Evolutionary conservation across 2,113 vertebrate species (phyloP).

Genomic region (Gymnarchus niloticus): DNA sequence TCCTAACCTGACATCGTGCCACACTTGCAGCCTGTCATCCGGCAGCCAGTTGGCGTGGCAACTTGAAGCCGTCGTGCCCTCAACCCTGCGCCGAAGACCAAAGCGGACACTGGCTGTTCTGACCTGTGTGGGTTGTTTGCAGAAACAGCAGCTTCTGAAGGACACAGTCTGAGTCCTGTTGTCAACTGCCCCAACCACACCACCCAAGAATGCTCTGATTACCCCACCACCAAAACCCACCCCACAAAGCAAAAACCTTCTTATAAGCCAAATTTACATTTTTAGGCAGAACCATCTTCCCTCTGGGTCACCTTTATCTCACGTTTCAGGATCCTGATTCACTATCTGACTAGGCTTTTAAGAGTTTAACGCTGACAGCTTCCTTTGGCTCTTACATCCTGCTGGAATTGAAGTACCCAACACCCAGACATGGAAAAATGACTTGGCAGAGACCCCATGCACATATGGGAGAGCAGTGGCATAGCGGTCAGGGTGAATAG

Average conservation of each 20-base stretch:
- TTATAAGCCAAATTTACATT: too few species aligned
- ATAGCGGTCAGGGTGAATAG: background rate
- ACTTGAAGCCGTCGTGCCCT: background rate
- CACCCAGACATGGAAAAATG: background rate
- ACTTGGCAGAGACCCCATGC: background rate
- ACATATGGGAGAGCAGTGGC: background rate
- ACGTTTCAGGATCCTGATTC: background rate
- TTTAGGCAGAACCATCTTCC: too few species aligned
- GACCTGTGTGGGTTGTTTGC: background rate
- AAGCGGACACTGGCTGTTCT: background rate
- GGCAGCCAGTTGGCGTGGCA: background rate
- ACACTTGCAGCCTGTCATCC: background rate
- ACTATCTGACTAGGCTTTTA: background rate
- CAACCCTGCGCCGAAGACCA: background rate
- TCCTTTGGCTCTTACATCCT: background rate
- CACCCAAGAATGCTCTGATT: background rate
- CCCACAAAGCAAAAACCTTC: background rate
- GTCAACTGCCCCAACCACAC: background rate
- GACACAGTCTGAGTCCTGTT: background rate
- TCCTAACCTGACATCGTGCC: background rate
- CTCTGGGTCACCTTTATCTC: too few species aligned
- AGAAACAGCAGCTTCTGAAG: background rate
- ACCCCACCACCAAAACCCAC: background rate
- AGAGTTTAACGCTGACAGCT: background rate
- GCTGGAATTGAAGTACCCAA: background rate